These are phyloP conservation scores for Sebastes hubbsi DNA, from an alignment of 2,797 vertebrate species.

Conservation along the genomic window DNA sequence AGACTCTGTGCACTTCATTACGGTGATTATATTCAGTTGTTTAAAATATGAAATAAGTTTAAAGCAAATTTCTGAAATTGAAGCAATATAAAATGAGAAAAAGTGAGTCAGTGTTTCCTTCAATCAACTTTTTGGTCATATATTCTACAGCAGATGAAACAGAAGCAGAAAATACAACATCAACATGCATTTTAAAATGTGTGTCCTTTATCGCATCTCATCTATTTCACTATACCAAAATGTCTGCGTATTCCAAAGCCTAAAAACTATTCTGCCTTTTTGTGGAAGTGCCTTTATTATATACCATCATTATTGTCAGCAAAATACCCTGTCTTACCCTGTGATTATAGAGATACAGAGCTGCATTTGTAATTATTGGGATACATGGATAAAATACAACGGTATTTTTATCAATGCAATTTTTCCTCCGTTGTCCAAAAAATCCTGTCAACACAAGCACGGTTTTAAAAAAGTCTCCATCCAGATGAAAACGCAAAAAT, in stretches of 20 bases:
- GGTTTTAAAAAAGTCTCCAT: too few relatives aligned
- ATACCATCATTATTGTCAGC: not conserved
- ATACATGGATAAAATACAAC: not conserved
- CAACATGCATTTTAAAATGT: not conserved
- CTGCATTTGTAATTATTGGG: not conserved
- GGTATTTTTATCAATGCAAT: too few relatives aligned
- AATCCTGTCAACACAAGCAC: too few relatives aligned
- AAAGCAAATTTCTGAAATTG: not conserved
- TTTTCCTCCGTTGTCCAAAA: too few relatives aligned
- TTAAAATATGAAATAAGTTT: not conserved
- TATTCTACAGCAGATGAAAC: not conserved
- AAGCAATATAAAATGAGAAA: not conserved
- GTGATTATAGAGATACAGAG: not conserved
- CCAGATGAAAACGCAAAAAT: too few relatives aligned
- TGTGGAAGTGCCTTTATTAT: not conserved
- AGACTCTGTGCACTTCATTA: not conserved
- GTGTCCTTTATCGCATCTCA: not conserved
- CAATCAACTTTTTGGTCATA: not conserved
- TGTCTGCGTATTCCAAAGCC: too few relatives aligned
- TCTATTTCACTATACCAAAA: too few relatives aligned
- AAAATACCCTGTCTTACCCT: not conserved
- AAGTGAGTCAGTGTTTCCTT: not conserved
- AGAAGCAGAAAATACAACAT: not conserved
- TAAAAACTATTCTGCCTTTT: not conserved
- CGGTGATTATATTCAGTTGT: not conserved